phyloP scores from a whole-genome alignment of 64 coral and sea anemone species.

The Porites lutea region DNA sequence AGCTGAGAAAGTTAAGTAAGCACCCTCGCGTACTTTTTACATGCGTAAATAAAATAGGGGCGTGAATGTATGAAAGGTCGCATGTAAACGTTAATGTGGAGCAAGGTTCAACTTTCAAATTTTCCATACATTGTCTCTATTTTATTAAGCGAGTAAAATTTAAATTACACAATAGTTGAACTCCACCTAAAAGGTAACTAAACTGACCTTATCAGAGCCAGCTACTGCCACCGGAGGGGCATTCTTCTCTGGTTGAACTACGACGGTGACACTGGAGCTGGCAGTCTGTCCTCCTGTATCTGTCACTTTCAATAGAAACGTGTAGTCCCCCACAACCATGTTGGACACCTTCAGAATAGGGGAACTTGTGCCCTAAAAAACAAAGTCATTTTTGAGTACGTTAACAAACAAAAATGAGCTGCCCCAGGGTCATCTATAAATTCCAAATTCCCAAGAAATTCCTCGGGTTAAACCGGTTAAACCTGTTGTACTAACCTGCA shows the following conservation, averaged over 20 bases:
- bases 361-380: slow-evolving; percentile 83
- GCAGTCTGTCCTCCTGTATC: slow-evolving; percentile 89
- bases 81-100: too few species aligned
- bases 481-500: slow-evolving; percentile 72
- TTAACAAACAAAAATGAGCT: not conserved
- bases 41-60: too few species aligned
- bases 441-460: not conserved
- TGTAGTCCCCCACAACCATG: slow-evolving; percentile 96
- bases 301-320: slow-evolving; percentile 96
- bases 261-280: slow-evolving; percentile 90
- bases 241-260: slow-evolving; percentile 98
- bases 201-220: slow-evolving; percentile 93
- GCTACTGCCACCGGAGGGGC: slow-evolving; percentile 92
- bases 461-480: not conserved
- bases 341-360: slow-evolving; percentile 94
- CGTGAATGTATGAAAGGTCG: too few species aligned
- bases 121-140: too few species aligned
- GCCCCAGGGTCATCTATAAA: not conserved
- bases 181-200: not conserved
- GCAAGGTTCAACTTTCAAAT: too few species aligned
- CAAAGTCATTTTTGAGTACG: not conserved
- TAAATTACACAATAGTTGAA: too few species aligned
- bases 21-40: too few species aligned
- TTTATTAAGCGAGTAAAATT: too few species aligned
- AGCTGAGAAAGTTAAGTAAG: too few species aligned